These are phyloP conservation scores for Penaeus indicus DNA, from an alignment of 1,140 invertebrate species.

Conservation along the genomic window DNA sequence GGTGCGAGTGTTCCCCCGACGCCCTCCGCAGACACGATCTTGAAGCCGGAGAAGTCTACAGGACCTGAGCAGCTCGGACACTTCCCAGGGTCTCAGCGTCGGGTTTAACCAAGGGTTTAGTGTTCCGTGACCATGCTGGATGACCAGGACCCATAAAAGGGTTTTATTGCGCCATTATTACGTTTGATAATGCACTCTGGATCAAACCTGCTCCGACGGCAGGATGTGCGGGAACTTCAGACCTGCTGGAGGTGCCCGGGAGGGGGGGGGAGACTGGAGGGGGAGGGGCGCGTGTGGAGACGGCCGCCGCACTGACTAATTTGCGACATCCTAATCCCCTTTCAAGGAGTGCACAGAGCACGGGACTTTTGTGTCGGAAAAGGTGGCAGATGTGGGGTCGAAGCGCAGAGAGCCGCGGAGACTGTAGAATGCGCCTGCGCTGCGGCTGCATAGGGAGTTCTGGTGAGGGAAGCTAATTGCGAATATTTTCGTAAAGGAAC, in stretches of 20 bases:
- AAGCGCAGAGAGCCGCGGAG: no score
- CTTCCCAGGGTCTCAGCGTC: slow-evolving; percentile 24
- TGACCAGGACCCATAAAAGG: slow-evolving; percentile 60
- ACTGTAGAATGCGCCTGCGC: no score
- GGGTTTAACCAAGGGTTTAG: slow-evolving; percentile 49
- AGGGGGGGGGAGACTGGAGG: neutral
- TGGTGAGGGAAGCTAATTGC: slow-evolving; percentile 42
- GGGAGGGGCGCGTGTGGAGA: neutral
- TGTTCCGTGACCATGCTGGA: slow-evolving; percentile 55
- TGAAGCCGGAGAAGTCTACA: neutral
- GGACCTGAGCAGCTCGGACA: neutral
- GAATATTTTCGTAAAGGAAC: slow-evolving; percentile 50
- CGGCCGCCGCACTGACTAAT: neutral
- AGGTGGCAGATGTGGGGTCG: no score
- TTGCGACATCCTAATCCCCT: neutral
- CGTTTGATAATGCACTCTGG: slow-evolving; percentile 58
- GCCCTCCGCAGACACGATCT: no score
- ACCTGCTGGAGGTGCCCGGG: neutral
- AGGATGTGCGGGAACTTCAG: neutral
- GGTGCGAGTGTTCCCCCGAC: no score
- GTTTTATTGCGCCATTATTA: slow-evolving; percentile 60
- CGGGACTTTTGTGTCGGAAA: no score
- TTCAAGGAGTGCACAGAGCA: neutral
- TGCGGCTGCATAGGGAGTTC: no score
- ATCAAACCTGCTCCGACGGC: slow-evolving; percentile 34